Base-by-base conservation (phyloP, 2,888 invertebrate genomes). In the Actias luna region DNA sequence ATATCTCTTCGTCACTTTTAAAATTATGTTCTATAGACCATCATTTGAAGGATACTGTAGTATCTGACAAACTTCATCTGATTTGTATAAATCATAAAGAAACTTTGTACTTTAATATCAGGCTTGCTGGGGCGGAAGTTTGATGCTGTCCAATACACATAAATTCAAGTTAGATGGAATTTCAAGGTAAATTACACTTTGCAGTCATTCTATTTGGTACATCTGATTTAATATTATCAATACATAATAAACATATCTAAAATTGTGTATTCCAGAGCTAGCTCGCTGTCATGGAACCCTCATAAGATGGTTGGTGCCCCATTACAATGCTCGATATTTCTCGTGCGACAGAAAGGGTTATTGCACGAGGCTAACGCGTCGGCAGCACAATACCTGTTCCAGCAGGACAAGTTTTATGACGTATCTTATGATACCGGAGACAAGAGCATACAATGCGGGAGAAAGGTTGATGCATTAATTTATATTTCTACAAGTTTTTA, bases 381-480 rank as follows among this genome's bases (percentile, higher is more conserved):
- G 0, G 93, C 95, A 0, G 97, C 96, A 0, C 94, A 94, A 63
- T 97, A 97, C 79, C 93, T 97, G 35, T 97, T 97, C 79, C 97
- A 97, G 76, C 96, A 95, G 78, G 97, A 97, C 78, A 97, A 97
- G 85, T 96, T 96, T 86, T 97, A 97, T 74, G 96, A 97, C 77
- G 94, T 95, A 0, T 90, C 93, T 2, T 97, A 95, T 82, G 97
- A 97, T 72, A 95, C 95, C 0, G 97, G 97, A 0, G 97, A 97
- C 76, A 98, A 98, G 87, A 97, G 97, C 89, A 94, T 96, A 18
- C 98, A 98, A 82, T 99, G 98, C 82, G 98, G 98, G 0, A 94
- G 98, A 33, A 98, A 98, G 93, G 96, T 94, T 65, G 36, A 39
- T 25, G 4, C 22, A 22, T 1, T 42, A n/a, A n/a, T 39, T n/a